Percentiles rank a stretch among this genome's conserved stretches.
phyloP scores from a whole-genome alignment of 2,888 invertebrate genomes.

The Hemaris fuciformis region DNA sequence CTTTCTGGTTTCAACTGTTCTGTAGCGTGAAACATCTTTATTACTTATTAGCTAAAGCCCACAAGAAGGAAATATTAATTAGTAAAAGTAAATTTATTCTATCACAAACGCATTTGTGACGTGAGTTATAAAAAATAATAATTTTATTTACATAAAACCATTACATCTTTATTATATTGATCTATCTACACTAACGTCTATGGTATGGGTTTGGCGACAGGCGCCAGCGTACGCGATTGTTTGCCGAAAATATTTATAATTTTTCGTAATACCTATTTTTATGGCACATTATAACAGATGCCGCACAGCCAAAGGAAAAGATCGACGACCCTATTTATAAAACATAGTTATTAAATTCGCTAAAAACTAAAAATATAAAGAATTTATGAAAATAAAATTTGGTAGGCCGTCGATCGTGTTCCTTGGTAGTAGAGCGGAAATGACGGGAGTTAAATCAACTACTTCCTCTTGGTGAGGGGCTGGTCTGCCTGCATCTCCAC shows the following conservation, averaged over 20 bases:
- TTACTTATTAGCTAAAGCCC: constrained; percentile 3
- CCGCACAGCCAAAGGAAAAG: background rate
- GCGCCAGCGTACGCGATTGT: constrained; percentile 15
- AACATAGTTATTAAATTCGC: background rate
- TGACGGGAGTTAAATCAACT: constrained; percentile 22
- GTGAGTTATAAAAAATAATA: constrained; percentile 34
- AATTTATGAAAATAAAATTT: background rate
- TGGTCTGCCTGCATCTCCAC: constrained; percentile 54
- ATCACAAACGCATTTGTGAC: constrained; percentile 59
- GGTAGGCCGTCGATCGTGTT: background rate
- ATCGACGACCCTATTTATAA: background rate
- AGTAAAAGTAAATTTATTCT: constrained; percentile 28
- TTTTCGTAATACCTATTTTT: constrained; percentile 13
- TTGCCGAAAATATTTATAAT: background rate
- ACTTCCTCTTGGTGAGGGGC: constrained; percentile 43
- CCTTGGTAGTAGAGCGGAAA: background rate
- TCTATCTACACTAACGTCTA: constrained; percentile 57
- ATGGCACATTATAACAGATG: constrained; percentile 26
- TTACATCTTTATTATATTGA: constrained; percentile 35
- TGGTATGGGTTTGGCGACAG: constrained; percentile 40
- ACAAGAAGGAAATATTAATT: constrained; percentile 27
- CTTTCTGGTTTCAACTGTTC: too few relatives aligned
- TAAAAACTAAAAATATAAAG: background rate
- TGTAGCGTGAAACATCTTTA: too few relatives aligned
- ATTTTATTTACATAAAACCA: constrained; percentile 48